Evolutionary conservation across 2,113 vertebrate genomes (phyloP), one percentile per base, ranked within the genome.

Genomic region (Eudyptes chrysolophus): DNA sequence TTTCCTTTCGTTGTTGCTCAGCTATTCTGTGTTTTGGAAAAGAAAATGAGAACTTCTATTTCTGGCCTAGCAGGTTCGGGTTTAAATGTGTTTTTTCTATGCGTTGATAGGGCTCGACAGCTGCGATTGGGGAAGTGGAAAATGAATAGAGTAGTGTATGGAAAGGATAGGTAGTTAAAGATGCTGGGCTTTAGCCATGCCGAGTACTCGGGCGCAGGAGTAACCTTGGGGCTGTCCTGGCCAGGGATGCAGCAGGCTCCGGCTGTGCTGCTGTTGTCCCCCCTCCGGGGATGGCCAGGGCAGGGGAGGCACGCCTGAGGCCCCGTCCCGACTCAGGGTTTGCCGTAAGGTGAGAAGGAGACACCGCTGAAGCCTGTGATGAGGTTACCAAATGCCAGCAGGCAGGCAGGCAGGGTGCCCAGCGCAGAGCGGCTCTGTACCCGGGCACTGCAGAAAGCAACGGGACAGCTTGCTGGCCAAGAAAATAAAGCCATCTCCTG

Each of bases 1-100:
- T 96, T 95, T 94, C 54, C 76, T 90, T 94, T 95, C 32, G 52
- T 95, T 97, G 96, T 96, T 95, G 83, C 84, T 97, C 94, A 92
- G 92, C 92, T 94, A 71, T 92, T 94, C 87, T 80, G 34, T 97
- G 90, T 95, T 97, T 97, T 97, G 96, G 96, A 98, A 97, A 97
- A 96, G 96, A 96, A 98, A 97, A 95, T 87, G 95, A 97, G 95
- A 90, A 94, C 93, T 96, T 94, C 94, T 97, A 91, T 97, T 98
- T 96, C 79, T 95, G 84, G 84, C 93, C 82, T 91, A 84, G 91
- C 94, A 97, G 94, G 91, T 97, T 97, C 29, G 77, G 77, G 76
- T 95, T 97, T 95, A 91, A 97, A 89, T 66, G 52, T 94, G 79
- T 68, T 94, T 90, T 90, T 89, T 46, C 79, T 92, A 2, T 0